Evolutionary conservation across 2,888 invertebrate genomes (phyloP).

Genomic region (Xanthorhoe spadicearia): DNA sequence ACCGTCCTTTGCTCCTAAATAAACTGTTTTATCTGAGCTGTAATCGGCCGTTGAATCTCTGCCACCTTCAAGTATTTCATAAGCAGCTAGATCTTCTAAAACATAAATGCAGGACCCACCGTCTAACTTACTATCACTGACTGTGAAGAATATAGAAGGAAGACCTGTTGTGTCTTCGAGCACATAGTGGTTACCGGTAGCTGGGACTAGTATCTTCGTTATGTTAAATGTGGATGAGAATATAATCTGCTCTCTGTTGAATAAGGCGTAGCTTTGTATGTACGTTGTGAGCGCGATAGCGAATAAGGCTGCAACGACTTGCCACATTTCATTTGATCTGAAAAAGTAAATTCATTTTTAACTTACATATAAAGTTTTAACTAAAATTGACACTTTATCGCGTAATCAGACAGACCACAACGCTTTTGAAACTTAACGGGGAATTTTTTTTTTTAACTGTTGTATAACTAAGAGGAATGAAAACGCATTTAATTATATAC

Average conservation of each 20-base stretch:
- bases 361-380: too few relatives aligned
- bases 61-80: conserved; percentile 20
- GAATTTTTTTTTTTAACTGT: too few relatives aligned
- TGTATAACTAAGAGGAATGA: too few relatives aligned
- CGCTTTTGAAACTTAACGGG: too few relatives aligned
- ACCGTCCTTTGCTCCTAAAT: conserved; percentile 24
- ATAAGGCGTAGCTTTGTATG: conserved; percentile 45
- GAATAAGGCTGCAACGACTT: conserved; percentile 26
- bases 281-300: conserved; percentile 2
- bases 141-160: conserved; percentile 69
- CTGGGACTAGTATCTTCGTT: conserved; percentile 64
- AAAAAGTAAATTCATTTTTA: conserved; percentile 2
- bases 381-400: too few relatives aligned
- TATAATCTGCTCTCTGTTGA: conserved; percentile 62
- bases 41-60: conserved; percentile 24
- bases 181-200: conserved; percentile 56
- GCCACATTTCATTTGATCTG: conserved; percentile 35
- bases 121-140: conserved; percentile 59
- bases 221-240: conserved; percentile 65
- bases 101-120: conserved; percentile 71
- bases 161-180: conserved; percentile 58
- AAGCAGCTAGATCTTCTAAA: conserved; percentile 68
- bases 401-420: too few relatives aligned
- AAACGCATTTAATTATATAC: not conserved
- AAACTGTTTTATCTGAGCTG: conserved; percentile 43